Evolutionary conservation across 2,888 invertebrate species (phyloP).

Genomic region (Empis stercorea): DNA sequence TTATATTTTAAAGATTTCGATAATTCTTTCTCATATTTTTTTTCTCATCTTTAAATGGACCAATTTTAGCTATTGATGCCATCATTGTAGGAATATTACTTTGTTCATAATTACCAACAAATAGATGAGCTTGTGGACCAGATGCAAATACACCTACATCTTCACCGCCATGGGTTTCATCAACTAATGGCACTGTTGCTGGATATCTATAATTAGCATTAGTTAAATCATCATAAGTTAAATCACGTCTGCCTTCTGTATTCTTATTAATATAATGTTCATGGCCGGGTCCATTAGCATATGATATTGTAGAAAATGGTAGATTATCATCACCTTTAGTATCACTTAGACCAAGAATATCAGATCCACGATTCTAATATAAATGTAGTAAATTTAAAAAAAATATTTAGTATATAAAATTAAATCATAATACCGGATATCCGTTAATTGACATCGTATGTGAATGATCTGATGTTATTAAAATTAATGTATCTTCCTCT

Average conservation of each 20-base stretch:
- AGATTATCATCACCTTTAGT: constrained; percentile 44
- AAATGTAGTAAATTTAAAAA: neutral
- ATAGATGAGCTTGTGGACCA: constrained; percentile 65
- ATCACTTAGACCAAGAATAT: constrained; percentile 39
- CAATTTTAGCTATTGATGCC: constrained; percentile 59
- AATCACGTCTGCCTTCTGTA: constrained; percentile 14
- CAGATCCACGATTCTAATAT: constrained; percentile 38
- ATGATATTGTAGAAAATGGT: constrained; percentile 55
- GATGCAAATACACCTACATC: constrained; percentile 65
- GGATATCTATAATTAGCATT: constrained; percentile 38
- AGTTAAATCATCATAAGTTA: constrained; percentile 16
- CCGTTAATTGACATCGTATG: constrained; percentile 65
- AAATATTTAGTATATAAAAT: neutral
- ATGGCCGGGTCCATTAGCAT: constrained; percentile 62
- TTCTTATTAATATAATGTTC: constrained; percentile 12
- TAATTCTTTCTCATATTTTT: neutral
- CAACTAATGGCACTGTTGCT: constrained; percentile 44
- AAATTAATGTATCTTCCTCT: constrained; percentile 57
- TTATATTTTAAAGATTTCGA: too few species aligned
- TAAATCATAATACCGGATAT: constrained; percentile 41
- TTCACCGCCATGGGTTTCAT: constrained; percentile 63
- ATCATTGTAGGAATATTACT: constrained; percentile 61
- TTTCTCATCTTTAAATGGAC: constrained; percentile 29
- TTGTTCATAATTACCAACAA: constrained; percentile 65
- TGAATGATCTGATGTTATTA: constrained; percentile 70